These are phyloP conservation scores for Pitta sordida DNA, from an alignment of 2,113 vertebrate species.

Conservation along the genomic window DNA sequence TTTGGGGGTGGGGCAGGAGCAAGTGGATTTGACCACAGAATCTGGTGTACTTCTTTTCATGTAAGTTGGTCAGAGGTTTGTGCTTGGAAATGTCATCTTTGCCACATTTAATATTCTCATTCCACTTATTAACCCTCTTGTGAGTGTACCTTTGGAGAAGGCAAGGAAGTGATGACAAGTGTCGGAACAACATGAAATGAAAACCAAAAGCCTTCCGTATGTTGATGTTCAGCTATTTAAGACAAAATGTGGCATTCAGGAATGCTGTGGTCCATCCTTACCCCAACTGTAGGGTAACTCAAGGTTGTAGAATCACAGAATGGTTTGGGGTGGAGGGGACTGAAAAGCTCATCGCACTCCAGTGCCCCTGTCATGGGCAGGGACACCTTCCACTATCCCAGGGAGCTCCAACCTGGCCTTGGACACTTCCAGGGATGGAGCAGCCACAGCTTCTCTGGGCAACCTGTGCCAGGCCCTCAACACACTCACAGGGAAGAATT, in stretches of 20 bases:
- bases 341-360: too few relatives aligned
- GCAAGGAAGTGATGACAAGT: neutral
- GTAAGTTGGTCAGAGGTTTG: neutral
- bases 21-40: neutral
- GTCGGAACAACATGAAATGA: neutral
- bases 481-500: neutral
- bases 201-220: neutral
- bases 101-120: neutral
- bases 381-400: too few relatives aligned
- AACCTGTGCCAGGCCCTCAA: too few relatives aligned
- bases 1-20: neutral
- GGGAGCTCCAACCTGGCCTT: too few relatives aligned
- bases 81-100: neutral
- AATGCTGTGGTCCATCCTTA: neutral
- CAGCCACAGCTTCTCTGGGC: too few relatives aligned
- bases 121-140: accelerated
- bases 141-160: neutral
- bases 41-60: neutral
- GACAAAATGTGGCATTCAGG: neutral
- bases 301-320: too few relatives aligned
- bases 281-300: neutral
- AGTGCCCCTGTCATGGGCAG: too few relatives aligned
- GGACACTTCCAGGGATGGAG: too few relatives aligned
- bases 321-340: too few relatives aligned
- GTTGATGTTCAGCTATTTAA: neutral